A percentile compares a stretch with the other conserved stretches of the same genome.
phyloP scores from a whole-genome alignment of 2,797 vertebrate genomes.

The Podargus strigoides region DNA sequence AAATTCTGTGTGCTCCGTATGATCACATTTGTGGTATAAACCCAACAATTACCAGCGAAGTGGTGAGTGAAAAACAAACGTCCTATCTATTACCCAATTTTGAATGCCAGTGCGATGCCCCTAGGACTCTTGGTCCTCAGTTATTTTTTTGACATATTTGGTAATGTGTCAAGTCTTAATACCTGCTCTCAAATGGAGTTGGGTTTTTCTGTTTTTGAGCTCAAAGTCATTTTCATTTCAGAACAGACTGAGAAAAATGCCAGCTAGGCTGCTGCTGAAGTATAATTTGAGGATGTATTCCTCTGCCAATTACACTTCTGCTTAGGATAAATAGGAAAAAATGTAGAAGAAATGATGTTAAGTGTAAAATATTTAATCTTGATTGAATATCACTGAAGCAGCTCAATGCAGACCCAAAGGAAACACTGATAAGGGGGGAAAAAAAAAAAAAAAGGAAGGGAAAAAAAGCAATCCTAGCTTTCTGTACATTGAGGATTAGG shows the following conservation, averaged over 20 bases:
- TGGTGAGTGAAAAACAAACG: constrained; percentile 41
- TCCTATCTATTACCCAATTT: constrained; percentile 50
- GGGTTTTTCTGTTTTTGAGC: constrained; percentile 17
- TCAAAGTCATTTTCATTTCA: not conserved
- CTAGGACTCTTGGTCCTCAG: not conserved
- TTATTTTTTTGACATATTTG: constrained; percentile 25
- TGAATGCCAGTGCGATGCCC: not conserved
- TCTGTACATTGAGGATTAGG: not conserved
- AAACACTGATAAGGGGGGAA: not conserved
- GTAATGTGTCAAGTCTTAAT: constrained; percentile 23
- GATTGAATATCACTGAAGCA: constrained; percentile 18
- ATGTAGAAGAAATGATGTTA: not conserved
- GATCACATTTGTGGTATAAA: constrained; percentile 46
- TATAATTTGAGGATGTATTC: not conserved
- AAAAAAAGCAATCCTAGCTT: not conserved
- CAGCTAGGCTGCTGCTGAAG: not conserved
- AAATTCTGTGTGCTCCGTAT: not conserved
- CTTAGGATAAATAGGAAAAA: not conserved
- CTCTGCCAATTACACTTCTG: not conserved
- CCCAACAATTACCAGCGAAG: constrained; percentile 40
- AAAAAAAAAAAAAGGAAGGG: accelerated
- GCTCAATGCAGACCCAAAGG: constrained; percentile 5
- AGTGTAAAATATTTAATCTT: constrained; percentile 55
- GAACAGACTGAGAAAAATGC: not conserved
- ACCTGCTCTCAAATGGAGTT: not conserved